Percentiles rank a stretch among this genome's conserved stretches.
These are phyloP conservation scores for Carassius carassius DNA, from an alignment of 2,113 vertebrate species.

Conservation along the genomic window DNA sequence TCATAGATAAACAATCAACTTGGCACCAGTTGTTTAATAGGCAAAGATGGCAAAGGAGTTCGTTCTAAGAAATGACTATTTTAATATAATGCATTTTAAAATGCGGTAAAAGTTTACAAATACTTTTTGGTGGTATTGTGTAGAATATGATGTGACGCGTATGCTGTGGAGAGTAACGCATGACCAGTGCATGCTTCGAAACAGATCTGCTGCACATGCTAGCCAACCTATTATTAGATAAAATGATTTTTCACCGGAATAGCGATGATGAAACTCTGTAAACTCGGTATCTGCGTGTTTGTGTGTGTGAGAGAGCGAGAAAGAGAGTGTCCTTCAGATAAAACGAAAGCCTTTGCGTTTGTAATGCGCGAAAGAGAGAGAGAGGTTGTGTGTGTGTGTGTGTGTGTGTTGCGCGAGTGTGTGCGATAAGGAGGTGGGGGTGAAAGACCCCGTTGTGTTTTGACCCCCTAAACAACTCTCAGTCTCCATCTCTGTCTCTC, in stretches of 20 bases:
- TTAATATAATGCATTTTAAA: not conserved
- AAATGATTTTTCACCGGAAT: not conserved
- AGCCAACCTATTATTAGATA: not conserved
- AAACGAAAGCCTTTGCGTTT: slow-evolving; percentile 67
- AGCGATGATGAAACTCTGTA: not conserved
- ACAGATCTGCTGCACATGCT: not conserved
- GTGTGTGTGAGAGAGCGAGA: not conserved
- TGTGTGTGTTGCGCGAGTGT: slow-evolving; percentile 50
- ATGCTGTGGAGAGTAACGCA: not conserved
- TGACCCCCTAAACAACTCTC: slow-evolving; percentile 79
- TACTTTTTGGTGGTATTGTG: not conserved
- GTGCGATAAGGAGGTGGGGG: slow-evolving; percentile 66
- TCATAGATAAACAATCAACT: not conserved
- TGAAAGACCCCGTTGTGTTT: slow-evolving; percentile 77
- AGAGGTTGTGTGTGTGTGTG: too few relatives aligned
- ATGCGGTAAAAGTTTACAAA: not conserved
- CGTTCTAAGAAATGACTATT: not conserved
- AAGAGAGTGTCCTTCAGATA: slow-evolving; percentile 35
- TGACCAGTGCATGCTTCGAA: not conserved
- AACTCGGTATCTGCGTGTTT: not conserved
- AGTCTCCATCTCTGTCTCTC: slow-evolving; percentile 62
- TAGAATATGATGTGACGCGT: not conserved
- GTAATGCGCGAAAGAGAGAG: slow-evolving; percentile 54
- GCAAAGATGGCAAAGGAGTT: not conserved
- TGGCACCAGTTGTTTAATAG: not conserved